A percentile compares a stretch with the other conserved stretches of the same genome.
phyloP scores from a whole-genome alignment of 2,113 vertebrate genomes.

The Blennius ocellaris region DNA sequence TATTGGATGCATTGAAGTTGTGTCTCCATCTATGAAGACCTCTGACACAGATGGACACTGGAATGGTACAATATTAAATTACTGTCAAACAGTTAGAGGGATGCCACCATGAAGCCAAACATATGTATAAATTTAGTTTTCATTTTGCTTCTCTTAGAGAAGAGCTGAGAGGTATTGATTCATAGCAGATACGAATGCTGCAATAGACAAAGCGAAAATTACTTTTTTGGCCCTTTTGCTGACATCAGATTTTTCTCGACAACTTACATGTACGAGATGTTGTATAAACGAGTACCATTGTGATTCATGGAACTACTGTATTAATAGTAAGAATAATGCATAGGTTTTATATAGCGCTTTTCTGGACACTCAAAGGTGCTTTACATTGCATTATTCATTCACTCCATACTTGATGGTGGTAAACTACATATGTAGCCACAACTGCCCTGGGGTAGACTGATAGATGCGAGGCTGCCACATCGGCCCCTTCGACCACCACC shows the following conservation, averaged over 20 bases:
- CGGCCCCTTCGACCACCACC: too few species aligned
- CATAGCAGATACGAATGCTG: neutral
- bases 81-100: neutral
- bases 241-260: neutral
- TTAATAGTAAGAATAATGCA: neutral
- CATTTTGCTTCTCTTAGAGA: neutral
- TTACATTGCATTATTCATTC: too few species aligned
- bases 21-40: neutral
- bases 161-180: neutral
- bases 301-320: slow-evolving; percentile 7
- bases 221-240: neutral
- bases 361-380: too few species aligned
- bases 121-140: neutral
- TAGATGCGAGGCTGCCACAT: too few species aligned
- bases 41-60: neutral
- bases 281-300: neutral
- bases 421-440: too few species aligned
- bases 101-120: neutral
- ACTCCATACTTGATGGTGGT: too few species aligned
- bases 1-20: neutral
- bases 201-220: neutral
- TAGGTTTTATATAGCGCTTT: too few species aligned
- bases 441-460: too few species aligned
- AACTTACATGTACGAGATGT: slow-evolving; percentile 1
- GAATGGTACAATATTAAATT: neutral